Conservation (phyloP, 1,140 invertebrate species). For the Calosoma granatense region DNA sequence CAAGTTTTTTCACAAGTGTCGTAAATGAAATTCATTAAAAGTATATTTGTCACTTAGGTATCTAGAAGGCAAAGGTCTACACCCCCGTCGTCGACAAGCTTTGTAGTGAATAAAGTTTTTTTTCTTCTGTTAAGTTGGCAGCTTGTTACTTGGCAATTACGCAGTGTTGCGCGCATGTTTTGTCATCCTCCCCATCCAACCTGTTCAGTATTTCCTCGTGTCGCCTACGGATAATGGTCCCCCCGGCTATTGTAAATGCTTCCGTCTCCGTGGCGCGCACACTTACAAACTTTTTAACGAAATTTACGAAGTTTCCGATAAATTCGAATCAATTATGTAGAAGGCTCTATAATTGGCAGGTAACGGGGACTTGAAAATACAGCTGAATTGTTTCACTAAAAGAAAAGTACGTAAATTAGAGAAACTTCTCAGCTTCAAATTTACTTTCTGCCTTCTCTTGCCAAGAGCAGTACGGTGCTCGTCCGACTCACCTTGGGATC, state of each 20-base stretch:
- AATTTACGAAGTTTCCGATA: conserved; percentile 7
- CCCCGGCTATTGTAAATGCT: background rate
- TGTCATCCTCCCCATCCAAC: background rate
- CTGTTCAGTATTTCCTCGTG: background rate
- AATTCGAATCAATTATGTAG: conserved; percentile 8
- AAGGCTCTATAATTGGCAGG: conserved; percentile 2
- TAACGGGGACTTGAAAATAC: background rate
- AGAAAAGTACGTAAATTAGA: too few relatives aligned
- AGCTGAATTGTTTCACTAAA: background rate
- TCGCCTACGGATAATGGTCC: background rate
- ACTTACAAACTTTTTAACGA: background rate
- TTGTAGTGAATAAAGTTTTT: background rate
- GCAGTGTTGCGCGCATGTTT: background rate
- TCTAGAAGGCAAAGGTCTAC: background rate
- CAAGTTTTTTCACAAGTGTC: too few relatives aligned
- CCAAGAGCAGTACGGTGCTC: too few relatives aligned
- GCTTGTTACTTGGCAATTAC: background rate
- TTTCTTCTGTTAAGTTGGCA: too few relatives aligned
- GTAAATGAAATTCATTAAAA: too few relatives aligned
- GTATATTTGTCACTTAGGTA: too few relatives aligned
- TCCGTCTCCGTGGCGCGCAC: background rate
- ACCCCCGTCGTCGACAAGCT: background rate
- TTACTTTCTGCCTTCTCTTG: too few relatives aligned
- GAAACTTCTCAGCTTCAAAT: too few relatives aligned
- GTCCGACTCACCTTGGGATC: too few relatives aligned